phyloP scores from a whole-genome alignment of 1,140 invertebrate species.

The Magallana angulata region DNA sequence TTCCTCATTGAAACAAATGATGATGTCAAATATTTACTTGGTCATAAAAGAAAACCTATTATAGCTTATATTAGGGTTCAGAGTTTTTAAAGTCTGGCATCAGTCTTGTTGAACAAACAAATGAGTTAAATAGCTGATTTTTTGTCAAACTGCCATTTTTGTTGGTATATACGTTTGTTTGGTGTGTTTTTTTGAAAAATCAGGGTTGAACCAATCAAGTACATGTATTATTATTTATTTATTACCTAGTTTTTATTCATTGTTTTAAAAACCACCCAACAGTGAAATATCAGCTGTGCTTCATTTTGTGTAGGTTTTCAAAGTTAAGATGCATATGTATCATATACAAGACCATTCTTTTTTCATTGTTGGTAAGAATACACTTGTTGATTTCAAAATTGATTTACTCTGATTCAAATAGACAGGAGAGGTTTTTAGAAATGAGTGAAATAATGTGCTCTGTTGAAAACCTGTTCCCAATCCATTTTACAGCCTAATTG shows the following conservation, averaged over 20 bases:
- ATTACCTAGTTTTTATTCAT: no score
- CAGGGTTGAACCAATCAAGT: no score
- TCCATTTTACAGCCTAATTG: conserved; percentile 10
- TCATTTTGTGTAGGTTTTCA: no score
- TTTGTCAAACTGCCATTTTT: not conserved
- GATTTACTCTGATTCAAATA: not conserved
- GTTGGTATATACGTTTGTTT: not conserved
- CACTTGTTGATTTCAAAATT: not conserved
- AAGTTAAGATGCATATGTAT: no score
- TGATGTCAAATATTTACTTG: no score
- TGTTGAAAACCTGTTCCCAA: not conserved
- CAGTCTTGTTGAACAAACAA: not conserved
- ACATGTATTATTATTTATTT: no score
- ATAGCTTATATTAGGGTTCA: not conserved
- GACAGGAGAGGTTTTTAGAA: not conserved
- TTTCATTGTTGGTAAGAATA: not conserved
- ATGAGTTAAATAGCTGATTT: not conserved
- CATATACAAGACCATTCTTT: no score
- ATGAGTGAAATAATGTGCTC: not conserved
- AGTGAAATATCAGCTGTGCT: no score
- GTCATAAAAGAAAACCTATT: not conserved
- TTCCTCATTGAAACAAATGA: no score
- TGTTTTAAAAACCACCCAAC: no score
- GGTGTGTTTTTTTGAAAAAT: no score
- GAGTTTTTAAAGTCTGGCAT: not conserved